These are phyloP conservation scores for Anolis apletophallus DNA, from an alignment of 2,797 vertebrate species.

Conservation along the genomic window DNA sequence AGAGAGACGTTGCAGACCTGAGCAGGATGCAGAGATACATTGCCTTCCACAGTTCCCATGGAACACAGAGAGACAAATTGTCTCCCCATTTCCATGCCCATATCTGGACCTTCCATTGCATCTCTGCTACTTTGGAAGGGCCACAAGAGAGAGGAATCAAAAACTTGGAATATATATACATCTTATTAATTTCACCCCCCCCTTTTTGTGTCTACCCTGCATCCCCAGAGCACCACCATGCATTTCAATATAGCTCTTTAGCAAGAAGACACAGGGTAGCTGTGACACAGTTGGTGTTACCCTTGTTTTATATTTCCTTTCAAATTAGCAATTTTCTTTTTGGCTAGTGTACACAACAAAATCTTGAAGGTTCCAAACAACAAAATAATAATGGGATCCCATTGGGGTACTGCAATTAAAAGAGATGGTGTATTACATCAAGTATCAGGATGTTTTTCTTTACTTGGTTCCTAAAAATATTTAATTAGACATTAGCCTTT, in stretches of 20 bases:
- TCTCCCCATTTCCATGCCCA: background rate
- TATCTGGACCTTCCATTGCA: background rate
- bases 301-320: conserved; percentile 14
- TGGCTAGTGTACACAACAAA: background rate
- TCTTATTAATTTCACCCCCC: background rate
- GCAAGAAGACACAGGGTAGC: conserved; percentile 4
- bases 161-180: background rate
- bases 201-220: background rate
- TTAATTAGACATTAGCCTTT: conserved; percentile 42
- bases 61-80: background rate
- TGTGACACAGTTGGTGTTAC: background rate
- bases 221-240: background rate
- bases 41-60: background rate
- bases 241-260: conserved; percentile 8
- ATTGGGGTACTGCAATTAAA: conserved; percentile 18
- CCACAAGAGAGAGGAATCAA: background rate
- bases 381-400: conserved; percentile 17
- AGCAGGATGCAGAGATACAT: background rate
- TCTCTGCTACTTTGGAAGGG: background rate
- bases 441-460: background rate
- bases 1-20: background rate
- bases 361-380: background rate
- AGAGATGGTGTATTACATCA: conserved; percentile 22
- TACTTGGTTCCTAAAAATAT: background rate
- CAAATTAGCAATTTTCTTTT: conserved; percentile 25